Evolutionary conservation across 2,797 vertebrate genomes (phyloP).

Genomic region (Neopelma chrysocephalum): DNA sequence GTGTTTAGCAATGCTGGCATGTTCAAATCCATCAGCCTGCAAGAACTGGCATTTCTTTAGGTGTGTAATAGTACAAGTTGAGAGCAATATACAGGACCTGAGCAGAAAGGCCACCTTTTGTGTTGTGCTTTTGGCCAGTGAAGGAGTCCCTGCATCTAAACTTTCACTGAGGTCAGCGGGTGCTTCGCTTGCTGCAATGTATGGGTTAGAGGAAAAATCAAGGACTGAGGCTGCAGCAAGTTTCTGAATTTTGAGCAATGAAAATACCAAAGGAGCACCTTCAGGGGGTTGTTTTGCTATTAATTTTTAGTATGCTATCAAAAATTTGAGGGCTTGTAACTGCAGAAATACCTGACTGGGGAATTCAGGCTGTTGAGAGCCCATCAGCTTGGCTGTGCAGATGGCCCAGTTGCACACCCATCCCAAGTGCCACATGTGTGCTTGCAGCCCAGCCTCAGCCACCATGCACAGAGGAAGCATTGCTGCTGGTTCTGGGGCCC

Average conservation of each 20-base stretch:
- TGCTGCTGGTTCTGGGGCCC: neutral
- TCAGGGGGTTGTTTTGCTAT: neutral
- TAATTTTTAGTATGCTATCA: neutral
- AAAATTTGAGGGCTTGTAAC: neutral
- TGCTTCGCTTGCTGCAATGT: accelerated
- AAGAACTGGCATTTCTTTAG: neutral
- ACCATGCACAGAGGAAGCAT: accelerated
- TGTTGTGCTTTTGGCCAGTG: neutral
- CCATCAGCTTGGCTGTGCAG: accelerated
- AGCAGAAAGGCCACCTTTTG: neutral
- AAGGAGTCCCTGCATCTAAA: neutral
- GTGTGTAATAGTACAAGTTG: neutral
- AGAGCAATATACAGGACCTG: neutral
- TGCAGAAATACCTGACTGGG: neutral
- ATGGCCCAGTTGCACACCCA: accelerated
- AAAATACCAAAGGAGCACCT: neutral
- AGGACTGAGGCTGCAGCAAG: neutral
- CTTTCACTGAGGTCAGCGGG: neutral
- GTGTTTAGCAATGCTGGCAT: neutral
- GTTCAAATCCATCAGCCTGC: neutral
- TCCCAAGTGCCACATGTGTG: accelerated
- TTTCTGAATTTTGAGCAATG: neutral
- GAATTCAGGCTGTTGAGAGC: neutral
- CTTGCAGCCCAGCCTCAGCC: neutral
- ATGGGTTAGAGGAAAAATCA: neutral